Conservation (phyloP, 2,888 invertebrate species). For the Bruchidius siliquastri region DNA sequence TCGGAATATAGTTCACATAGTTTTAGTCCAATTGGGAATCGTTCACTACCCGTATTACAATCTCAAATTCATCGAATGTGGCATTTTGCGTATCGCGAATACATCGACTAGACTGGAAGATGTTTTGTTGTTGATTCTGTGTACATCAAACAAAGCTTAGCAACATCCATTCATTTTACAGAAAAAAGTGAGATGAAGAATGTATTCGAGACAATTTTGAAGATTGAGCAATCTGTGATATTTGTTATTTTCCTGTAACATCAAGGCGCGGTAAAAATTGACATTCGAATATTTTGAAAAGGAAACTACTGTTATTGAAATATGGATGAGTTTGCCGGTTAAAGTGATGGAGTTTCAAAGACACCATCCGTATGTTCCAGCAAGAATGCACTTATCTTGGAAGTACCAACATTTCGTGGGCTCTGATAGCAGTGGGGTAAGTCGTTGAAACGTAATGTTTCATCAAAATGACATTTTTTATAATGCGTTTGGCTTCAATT, state of each 20-base stretch:
- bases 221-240: not conserved
- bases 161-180: not conserved
- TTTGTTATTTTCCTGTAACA: not conserved
- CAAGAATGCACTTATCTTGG: constrained; percentile 23
- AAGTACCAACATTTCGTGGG: constrained; percentile 26
- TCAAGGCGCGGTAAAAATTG: not conserved
- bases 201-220: not conserved
- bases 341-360: constrained; percentile 30
- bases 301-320: not conserved
- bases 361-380: constrained; percentile 17
- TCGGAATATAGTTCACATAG: too few relatives aligned
- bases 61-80: too few relatives aligned
- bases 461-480: too few relatives aligned
- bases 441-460: constrained; percentile 13
- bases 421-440: constrained; percentile 32
- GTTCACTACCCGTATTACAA: too few relatives aligned
- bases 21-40: too few relatives aligned
- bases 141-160: not conserved
- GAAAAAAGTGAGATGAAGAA: not conserved
- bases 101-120: too few relatives aligned
- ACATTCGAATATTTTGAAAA: not conserved
- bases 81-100: too few relatives aligned
- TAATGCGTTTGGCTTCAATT: too few relatives aligned
- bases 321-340: not conserved
- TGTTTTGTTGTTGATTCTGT: too few relatives aligned